These are phyloP conservation scores for Steatocranus sp. DNA, from an alignment of 2,797 vertebrate genomes.

Conservation along the genomic window DNA sequence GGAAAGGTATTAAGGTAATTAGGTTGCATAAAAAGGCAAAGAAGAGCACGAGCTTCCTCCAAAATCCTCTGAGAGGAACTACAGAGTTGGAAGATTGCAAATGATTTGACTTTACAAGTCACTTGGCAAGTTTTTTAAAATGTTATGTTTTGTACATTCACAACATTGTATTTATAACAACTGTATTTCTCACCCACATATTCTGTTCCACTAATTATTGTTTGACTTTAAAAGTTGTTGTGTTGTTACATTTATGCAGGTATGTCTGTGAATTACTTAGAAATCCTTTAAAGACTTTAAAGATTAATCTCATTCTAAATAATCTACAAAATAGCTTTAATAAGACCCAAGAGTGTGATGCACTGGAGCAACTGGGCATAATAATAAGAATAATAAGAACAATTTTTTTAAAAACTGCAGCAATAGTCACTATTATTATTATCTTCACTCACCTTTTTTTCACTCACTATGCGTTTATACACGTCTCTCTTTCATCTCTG, in stretches of 20 bases:
- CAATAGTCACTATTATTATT: not conserved
- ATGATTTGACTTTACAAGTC: not conserved
- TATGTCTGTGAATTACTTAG: not conserved
- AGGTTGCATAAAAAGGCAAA: not conserved
- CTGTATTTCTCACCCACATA: not conserved
- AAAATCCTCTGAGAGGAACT: not conserved
- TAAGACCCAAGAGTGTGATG: not conserved
- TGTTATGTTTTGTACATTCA: not conserved
- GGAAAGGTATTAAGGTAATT: not conserved
- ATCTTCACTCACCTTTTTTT: not conserved
- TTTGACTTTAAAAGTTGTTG: not conserved
- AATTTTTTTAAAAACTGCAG: not conserved
- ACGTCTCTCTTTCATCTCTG: not conserved
- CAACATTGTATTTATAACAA: not conserved
- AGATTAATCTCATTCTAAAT: not conserved
- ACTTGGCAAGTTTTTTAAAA: fast-evolving
- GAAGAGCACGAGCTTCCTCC: not conserved
- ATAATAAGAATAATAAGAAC: not conserved
- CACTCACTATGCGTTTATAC: not conserved
- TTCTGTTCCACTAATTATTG: not conserved
- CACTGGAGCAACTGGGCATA: not conserved
- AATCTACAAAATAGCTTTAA: not conserved
- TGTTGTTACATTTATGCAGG: not conserved
- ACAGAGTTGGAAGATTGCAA: not conserved
- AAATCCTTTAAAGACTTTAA: not conserved